These are phyloP conservation scores for Liolophura sinensis DNA, from an alignment of 1,140 invertebrate species.

Conservation along the genomic window DNA sequence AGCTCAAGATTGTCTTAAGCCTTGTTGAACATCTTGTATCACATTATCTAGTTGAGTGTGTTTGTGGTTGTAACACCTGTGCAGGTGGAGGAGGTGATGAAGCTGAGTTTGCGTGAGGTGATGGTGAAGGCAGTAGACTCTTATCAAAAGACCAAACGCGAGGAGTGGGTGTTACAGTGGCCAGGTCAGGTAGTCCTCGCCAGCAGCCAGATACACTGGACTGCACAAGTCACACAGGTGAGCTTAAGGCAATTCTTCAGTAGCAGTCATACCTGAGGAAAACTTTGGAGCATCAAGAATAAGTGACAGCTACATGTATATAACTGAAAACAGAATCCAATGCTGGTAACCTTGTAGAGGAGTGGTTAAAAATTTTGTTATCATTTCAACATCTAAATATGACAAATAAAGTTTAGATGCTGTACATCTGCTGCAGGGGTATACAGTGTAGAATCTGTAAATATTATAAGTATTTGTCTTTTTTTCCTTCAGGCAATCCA, in stretches of 20 bases:
- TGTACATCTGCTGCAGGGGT: too few species aligned
- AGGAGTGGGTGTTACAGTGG: conserved; percentile 58
- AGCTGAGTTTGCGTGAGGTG: conserved; percentile 53
- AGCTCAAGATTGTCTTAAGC: too few species aligned
- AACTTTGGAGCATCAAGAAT: not conserved
- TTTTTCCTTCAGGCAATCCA: conserved; percentile 42
- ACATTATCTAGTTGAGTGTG: too few species aligned
- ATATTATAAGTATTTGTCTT: not conserved
- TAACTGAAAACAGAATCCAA: not conserved
- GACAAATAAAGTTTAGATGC: too few species aligned
- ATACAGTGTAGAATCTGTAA: not conserved
- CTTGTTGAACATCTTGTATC: too few species aligned
- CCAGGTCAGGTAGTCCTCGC: conserved; percentile 59
- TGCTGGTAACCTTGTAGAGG: too few species aligned
- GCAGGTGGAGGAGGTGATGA: conserved; percentile 60
- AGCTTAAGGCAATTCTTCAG: not conserved
- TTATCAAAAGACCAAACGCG: conserved; percentile 42
- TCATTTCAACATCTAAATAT: too few species aligned
- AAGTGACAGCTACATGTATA: not conserved
- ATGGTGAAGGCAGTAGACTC: conserved; percentile 49
- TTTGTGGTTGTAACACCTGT: not conserved
- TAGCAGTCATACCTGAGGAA: not conserved
- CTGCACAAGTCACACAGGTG: conserved; percentile 54
- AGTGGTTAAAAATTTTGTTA: too few species aligned
- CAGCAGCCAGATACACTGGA: conserved; percentile 58